A percentile compares a stretch with the other conserved stretches of the same genome.
Conservation (phyloP, 2,797 vertebrate species). For the Acipenser ruthenus region DNA sequence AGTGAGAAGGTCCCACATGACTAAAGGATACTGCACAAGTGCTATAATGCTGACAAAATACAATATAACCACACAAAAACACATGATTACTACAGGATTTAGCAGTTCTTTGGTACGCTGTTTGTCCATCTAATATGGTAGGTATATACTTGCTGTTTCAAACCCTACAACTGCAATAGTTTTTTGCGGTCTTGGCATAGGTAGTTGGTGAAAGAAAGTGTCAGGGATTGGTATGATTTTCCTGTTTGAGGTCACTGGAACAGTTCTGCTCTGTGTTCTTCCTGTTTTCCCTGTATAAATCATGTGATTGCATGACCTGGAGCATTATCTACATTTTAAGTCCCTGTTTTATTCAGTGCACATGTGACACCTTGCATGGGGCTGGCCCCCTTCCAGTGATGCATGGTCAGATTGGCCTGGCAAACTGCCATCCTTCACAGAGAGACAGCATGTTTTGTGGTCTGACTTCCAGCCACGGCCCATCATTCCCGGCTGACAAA, state of each 20-base stretch:
- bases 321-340: constrained; percentile 13
- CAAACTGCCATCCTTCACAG: constrained; percentile 7
- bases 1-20: no score
- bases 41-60: no score
- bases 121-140: no score
- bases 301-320: background rate
- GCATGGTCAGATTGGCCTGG: constrained; percentile 13
- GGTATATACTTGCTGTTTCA: no score
- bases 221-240: background rate
- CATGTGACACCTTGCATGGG: constrained; percentile 7
- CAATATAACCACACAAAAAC: no score
- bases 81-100: no score
- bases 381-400: constrained; percentile 12
- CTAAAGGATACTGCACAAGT: no score
- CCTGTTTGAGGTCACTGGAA: no score
- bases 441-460: constrained; percentile 3
- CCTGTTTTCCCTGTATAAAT: background rate
- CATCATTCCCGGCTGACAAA: background rate
- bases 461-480: background rate
- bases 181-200: constrained; percentile 19
- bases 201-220: constrained; percentile 12
- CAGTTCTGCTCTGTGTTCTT: background rate
- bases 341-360: constrained; percentile 7
- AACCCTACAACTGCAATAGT: no score
- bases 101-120: no score